phyloP scores from a whole-genome alignment of 2,888 invertebrate genomes.

The Heliconius ismenius region DNA sequence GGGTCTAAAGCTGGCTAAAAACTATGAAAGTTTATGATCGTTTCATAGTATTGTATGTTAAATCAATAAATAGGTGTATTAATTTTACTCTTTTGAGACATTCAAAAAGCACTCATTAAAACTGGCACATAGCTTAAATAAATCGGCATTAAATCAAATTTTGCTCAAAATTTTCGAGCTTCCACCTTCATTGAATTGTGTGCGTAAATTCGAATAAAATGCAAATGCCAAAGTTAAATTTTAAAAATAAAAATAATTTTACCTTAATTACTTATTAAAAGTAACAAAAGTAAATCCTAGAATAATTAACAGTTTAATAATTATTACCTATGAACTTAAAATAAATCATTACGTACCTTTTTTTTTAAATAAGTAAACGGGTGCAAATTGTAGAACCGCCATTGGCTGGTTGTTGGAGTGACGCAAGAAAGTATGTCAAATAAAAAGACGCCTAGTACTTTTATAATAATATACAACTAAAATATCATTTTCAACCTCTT shows the following conservation, averaged over 20 bases:
- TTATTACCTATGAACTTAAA: conserved; percentile 36
- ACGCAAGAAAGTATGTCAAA: background rate
- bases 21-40: conserved; percentile 31
- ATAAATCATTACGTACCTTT: conserved; percentile 34
- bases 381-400: background rate
- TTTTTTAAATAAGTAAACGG: conserved; percentile 39
- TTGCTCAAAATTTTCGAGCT: conserved; percentile 72
- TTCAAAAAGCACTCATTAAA: conserved; percentile 40
- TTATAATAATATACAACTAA: conserved; percentile 17
- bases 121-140: conserved; percentile 43
- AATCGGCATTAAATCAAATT: conserved; percentile 48
- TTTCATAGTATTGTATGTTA: conserved; percentile 29
- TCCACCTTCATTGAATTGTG: conserved; percentile 51
- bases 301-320: conserved; percentile 40
- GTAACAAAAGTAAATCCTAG: conserved; percentile 40
- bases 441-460: conserved; percentile 11
- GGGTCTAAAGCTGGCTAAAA: conserved; percentile 35
- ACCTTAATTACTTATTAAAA: conserved; percentile 39
- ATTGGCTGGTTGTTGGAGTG: background rate
- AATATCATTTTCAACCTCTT: background rate
- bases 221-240: conserved; percentile 37
- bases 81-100: conserved; percentile 20
- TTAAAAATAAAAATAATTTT: conserved; percentile 31
- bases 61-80: conserved; percentile 24
- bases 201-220: conserved; percentile 38